Conservation (phyloP, 2,113 vertebrate genomes). For the Casuarius casuarius region DNA sequence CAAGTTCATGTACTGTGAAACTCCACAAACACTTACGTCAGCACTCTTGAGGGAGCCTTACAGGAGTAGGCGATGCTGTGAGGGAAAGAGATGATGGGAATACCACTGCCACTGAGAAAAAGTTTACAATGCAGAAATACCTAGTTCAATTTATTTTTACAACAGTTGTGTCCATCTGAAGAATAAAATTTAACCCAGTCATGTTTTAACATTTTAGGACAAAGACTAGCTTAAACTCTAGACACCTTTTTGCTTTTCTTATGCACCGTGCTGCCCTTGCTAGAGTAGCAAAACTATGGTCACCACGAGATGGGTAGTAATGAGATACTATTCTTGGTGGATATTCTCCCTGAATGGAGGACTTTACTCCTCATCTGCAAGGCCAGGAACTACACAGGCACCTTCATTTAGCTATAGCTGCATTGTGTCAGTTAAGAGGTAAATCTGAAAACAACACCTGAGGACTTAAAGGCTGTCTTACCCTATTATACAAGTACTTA, state of each 20-base stretch:
- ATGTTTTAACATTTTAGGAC: neutral
- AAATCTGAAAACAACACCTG: neutral
- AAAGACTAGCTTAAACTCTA: neutral
- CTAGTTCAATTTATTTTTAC: neutral
- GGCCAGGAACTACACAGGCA: neutral
- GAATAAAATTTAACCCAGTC: neutral
- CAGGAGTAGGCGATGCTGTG: neutral
- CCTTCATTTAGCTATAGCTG: neutral
- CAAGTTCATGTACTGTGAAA: neutral
- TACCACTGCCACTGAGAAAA: neutral
- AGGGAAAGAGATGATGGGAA: slow-evolving; percentile 14
- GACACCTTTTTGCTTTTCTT: neutral
- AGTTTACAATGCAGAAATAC: neutral
- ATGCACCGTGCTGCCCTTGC: neutral
- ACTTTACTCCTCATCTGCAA: neutral
- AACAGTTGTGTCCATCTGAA: neutral
- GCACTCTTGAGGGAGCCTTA: neutral
- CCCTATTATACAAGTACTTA: neutral
- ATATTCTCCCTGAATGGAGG: neutral
- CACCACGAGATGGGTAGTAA: neutral
- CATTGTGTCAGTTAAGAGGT: neutral
- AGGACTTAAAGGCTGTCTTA: neutral
- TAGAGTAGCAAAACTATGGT: neutral
- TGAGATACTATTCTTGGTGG: neutral
- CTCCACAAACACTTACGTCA: neutral